Evolutionary conservation across 2,888 invertebrate species (phyloP).

Genomic region (Tigriopus californicus): DNA sequence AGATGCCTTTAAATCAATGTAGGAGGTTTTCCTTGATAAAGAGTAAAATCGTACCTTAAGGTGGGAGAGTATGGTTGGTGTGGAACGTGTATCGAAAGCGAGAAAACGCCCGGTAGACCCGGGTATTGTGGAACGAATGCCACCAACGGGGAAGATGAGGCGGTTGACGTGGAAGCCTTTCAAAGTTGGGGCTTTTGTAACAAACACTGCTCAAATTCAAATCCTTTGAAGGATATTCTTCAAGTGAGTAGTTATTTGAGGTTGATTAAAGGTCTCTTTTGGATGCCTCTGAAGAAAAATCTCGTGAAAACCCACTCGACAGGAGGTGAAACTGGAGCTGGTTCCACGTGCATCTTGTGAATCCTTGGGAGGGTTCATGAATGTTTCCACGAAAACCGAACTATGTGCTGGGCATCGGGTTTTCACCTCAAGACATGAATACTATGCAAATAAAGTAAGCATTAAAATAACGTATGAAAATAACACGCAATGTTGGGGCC

Average conservation of each 20-base stretch:
- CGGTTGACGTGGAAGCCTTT: not conserved
- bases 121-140: not conserved
- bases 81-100: not conserved
- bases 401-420: slow-evolving; percentile 4
- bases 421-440: not conserved
- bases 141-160: not conserved
- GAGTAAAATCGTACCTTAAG: no score
- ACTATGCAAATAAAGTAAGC: not conserved
- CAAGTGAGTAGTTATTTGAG: not conserved
- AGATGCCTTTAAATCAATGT: no score
- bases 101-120: not conserved
- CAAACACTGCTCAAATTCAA: not conserved
- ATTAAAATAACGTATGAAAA: no score
- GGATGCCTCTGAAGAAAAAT: no score
- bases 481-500: no score
- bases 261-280: no score
- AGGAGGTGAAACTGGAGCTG: not conserved
- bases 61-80: not conserved
- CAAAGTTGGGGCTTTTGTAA: slow-evolving; percentile 3
- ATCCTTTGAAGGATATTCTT: not conserved
- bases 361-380: no score
- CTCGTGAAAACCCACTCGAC: not conserved
- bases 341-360: not conserved
- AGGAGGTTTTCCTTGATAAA: no score
- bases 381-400: not conserved